A percentile compares a stretch with the other conserved stretches of the same genome.
Conservation (phyloP, 2,888 invertebrate species). For the Anaspis maculata region DNA sequence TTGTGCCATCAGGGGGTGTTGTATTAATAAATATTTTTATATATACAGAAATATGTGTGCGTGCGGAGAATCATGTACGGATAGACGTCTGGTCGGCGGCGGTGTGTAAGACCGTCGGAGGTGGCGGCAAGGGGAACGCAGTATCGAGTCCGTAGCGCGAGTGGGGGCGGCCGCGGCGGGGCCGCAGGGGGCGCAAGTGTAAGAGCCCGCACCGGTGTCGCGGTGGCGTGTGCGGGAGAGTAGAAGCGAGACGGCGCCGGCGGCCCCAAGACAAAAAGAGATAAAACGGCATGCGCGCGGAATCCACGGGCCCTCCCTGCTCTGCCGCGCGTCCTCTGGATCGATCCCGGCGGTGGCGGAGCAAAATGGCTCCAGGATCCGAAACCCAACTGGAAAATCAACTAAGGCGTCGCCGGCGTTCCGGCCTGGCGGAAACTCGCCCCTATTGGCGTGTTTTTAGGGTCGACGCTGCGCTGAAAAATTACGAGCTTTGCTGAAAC, state of each 20-base stretch:
- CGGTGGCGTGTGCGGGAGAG: slow-evolving; percentile 13
- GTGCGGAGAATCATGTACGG: not conserved
- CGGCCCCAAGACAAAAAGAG: slow-evolving; percentile 43
- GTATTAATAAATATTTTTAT: not conserved
- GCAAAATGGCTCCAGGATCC: slow-evolving; percentile 44
- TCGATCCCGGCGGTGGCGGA: slow-evolving; percentile 39
- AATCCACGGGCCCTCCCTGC: slow-evolving; percentile 39
- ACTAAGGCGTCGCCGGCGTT: slow-evolving; percentile 34
- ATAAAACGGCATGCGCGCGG: slow-evolving; percentile 44
- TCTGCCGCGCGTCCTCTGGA: too few species aligned
- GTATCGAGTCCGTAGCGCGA: slow-evolving; percentile 10
- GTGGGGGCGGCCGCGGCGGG: too few species aligned
- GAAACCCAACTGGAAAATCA: slow-evolving; percentile 42
- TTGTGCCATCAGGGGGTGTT: too few species aligned
- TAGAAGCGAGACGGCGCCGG: slow-evolving; percentile 39
- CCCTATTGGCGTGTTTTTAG: slow-evolving; percentile 38
- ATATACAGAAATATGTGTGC: not conserved
- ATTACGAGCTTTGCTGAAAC: slow-evolving; percentile 39
- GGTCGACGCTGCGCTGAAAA: slow-evolving; percentile 39
- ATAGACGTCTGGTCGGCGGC: not conserved
- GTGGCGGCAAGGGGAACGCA: too few species aligned
- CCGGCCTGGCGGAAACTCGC: slow-evolving; percentile 31
- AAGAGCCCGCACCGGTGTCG: slow-evolving; percentile 8
- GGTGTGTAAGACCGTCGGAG: too few species aligned
- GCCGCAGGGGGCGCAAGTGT: too few species aligned